Percentiles rank a stretch among this genome's conserved stretches.
phyloP scores from a whole-genome alignment of 2,888 invertebrate genomes.

The Xestia ashworthii region DNA sequence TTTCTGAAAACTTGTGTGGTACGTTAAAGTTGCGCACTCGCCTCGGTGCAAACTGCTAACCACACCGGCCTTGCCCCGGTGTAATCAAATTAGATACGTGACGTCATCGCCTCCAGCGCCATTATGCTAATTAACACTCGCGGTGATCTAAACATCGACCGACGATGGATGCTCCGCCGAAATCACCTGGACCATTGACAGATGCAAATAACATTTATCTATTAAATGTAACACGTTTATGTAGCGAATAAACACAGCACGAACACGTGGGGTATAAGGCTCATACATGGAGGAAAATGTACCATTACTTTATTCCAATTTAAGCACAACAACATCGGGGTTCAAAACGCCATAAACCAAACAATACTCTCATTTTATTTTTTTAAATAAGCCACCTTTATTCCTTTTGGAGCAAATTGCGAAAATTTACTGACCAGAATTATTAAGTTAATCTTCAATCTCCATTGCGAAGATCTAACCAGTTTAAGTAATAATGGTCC shows the following conservation, averaged over 20 bases:
- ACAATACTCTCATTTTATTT: conserved; percentile 50
- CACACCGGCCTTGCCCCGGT: conserved; percentile 81
- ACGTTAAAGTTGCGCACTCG: conserved; percentile 57
- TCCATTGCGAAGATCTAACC: conserved; percentile 72
- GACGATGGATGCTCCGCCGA: conserved; percentile 55
- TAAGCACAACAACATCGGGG: conserved; percentile 5
- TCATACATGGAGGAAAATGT: not conserved
- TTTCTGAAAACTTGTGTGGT: conserved; percentile 34
- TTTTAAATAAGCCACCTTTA: conserved; percentile 55
- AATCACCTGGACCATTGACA: conserved; percentile 54
- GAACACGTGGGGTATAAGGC: not conserved
- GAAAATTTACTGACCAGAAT: conserved; percentile 70
- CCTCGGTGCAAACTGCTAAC: conserved; percentile 79
- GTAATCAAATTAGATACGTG: conserved; percentile 87
- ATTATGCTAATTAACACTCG: conserved; percentile 82
- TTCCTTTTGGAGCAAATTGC: conserved; percentile 58
- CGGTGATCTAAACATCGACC: conserved; percentile 71
- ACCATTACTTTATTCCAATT: conserved; percentile 20
- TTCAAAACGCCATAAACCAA: conserved; percentile 39
- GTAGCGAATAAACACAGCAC: not conserved
- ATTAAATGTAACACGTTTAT: conserved; percentile 19
- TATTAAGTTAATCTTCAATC: conserved; percentile 74
- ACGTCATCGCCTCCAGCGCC: conserved; percentile 81
- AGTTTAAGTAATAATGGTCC: conserved; percentile 74
- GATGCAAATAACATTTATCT: conserved; percentile 39